Base-by-base conservation (phyloP, 2,797 vertebrate genomes). In the Echeneis naucrates region DNA sequence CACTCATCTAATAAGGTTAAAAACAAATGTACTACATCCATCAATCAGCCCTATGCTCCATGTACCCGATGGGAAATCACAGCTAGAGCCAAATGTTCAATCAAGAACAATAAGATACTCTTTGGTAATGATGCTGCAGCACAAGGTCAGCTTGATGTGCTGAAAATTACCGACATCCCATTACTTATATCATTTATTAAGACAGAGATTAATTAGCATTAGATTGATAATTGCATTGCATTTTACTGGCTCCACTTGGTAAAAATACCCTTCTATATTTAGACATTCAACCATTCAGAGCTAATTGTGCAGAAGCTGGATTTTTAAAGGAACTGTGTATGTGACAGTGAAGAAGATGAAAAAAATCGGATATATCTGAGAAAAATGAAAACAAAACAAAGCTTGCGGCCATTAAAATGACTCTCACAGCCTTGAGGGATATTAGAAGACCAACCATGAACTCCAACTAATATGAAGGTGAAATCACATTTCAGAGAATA, bases 221-320 rank as follows among this genome's bases (percentile, higher is more conserved):
- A 59, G 61, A 60, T 48, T 50, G 35, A 69, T 80, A 68, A 84
- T 79, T 62, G 67, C 1, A 3, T 21, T 61, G 48, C 47, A 66
- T 61, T 30, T 66, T 61, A 69, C 13, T 26, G 33, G 53, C 65
- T 55, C 48, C 19, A 17, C 55, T 74, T 38, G 9, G 57, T 27
- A 60, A 65, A 6, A 5, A 61, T 27, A 48, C n/a, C 24, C 60
- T 58, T 65, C 72, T 82, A 45, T 55, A 71, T 66, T 67, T 60
- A 63, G 60, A 79, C 45, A 52, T 68, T 66, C 19, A 30, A 65
- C n/a, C 24, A 24, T 58, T 50, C 35, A 42, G 24, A 2, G 45
- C 48, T 75, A 32, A 69, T 58, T 68, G 57, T 60, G 2, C 47
- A 62, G 27, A 30, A 37, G 37, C 35, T 59, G 35, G 24, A 42